Conservation (phyloP, 2,888 invertebrate genomes). For the Troides oblongomaculatus region DNA sequence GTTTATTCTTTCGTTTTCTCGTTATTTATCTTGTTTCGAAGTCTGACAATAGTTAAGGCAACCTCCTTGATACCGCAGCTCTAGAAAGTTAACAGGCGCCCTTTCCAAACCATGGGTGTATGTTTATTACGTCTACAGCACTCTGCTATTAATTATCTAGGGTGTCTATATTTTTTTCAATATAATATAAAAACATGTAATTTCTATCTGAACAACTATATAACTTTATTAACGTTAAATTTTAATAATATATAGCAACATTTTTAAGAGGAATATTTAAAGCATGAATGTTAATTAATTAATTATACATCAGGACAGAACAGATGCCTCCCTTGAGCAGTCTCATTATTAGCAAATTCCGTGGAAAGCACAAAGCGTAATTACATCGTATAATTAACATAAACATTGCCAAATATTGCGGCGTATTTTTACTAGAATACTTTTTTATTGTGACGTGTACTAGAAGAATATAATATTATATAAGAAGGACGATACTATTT, state of each 20-base stretch:
- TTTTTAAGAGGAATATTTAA: neutral
- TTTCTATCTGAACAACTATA: slow-evolving; percentile 6
- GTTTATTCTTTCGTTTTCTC: too few relatives aligned
- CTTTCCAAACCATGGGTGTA: too few relatives aligned
- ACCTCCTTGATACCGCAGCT: too few relatives aligned
- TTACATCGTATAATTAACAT: slow-evolving; percentile 12
- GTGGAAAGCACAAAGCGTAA: slow-evolving; percentile 12
- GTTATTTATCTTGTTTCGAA: too few relatives aligned
- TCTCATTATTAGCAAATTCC: slow-evolving; percentile 25
- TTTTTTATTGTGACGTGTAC: neutral
- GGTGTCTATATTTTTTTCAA: too few relatives aligned
- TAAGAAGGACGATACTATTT: too few relatives aligned
- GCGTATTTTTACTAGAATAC: neutral
- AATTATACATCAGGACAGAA: slow-evolving; percentile 11
- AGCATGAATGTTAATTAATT: slow-evolving; percentile 13
- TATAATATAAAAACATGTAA: neutral
- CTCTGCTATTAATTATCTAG: too few relatives aligned
- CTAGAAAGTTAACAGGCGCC: too few relatives aligned
- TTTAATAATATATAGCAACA: neutral
- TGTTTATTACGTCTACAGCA: too few relatives aligned
- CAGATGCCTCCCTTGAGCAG: slow-evolving; percentile 17
- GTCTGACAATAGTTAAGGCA: too few relatives aligned
- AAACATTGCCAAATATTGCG: neutral
- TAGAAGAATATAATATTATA: too few relatives aligned
- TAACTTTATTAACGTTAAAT: neutral